Evolutionary conservation across 2,888 invertebrate species (phyloP).

Genomic region (Mechanitis messenoides): DNA sequence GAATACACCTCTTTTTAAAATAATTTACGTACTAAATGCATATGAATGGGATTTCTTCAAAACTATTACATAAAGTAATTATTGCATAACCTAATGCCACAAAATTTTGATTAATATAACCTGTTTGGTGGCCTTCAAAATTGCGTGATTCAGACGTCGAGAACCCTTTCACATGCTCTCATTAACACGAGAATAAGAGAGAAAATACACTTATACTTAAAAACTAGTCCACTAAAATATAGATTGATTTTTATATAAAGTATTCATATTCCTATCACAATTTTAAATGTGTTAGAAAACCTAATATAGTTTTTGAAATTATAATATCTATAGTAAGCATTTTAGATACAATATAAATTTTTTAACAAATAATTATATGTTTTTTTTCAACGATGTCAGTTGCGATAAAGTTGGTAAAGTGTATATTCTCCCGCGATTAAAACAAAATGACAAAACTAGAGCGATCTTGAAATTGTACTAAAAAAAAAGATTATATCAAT

Average conservation of each 20-base stretch:
- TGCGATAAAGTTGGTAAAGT: neutral
- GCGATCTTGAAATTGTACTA: conserved; percentile 1
- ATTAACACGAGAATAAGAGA: neutral
- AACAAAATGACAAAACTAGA: conserved; percentile 3
- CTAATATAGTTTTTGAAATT: too few relatives aligned
- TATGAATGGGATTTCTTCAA: too few relatives aligned
- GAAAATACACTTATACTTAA: neutral
- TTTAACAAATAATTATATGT: too few relatives aligned
- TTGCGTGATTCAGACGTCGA: neutral
- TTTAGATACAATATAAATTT: too few relatives aligned
- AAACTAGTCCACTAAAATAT: too few relatives aligned
- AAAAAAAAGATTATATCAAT: neutral
- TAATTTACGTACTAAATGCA: too few relatives aligned
- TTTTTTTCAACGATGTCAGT: too few relatives aligned
- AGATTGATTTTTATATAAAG: too few relatives aligned
- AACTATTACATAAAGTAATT: too few relatives aligned
- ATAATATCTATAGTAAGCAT: too few relatives aligned
- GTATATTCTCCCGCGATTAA: neutral
- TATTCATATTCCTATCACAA: neutral
- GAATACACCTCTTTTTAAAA: too few relatives aligned
- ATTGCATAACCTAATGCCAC: neutral
- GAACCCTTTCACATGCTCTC: neutral
- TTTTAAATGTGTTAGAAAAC: neutral
- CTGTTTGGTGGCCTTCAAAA: conserved; percentile 1
- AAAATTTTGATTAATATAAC: neutral